Percentiles rank a stretch among this genome's conserved stretches.
phyloP scores from a whole-genome alignment of 1,140 invertebrate genomes.

The Batillaria attramentaria region DNA sequence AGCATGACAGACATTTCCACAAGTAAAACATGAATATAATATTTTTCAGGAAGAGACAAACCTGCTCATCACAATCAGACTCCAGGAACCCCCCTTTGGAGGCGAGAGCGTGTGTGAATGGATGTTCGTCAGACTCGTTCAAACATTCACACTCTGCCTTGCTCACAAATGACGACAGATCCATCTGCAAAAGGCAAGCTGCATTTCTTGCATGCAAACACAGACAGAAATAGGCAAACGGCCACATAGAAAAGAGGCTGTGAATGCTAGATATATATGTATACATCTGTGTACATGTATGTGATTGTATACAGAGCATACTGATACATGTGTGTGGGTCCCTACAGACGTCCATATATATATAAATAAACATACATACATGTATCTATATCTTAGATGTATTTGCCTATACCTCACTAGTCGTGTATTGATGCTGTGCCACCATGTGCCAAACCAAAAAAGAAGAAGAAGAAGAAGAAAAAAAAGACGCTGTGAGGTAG shows the following conservation, averaged over 20 bases:
- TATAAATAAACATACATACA: background rate
- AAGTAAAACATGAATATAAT: background rate
- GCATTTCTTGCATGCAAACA: background rate
- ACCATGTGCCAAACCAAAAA: background rate
- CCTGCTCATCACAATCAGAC: slow-evolving; percentile 72
- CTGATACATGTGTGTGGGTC: background rate
- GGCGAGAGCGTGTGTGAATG: slow-evolving; percentile 82
- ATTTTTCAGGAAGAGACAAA: too few species aligned
- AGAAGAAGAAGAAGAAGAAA: background rate
- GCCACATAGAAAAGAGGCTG: too few species aligned
- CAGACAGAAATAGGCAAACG: too few species aligned
- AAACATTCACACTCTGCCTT: slow-evolving; percentile 95
- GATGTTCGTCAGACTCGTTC: slow-evolving; percentile 96
- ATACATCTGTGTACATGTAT: background rate
- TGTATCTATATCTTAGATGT: background rate
- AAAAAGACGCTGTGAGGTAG: too few species aligned
- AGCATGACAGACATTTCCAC: too few species aligned
- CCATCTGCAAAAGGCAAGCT: slow-evolving; percentile 81
- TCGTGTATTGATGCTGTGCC: too few species aligned
- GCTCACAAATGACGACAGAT: slow-evolving; percentile 87
- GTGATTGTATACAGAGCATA: background rate
- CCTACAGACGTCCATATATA: too few species aligned
- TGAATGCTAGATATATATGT: too few species aligned
- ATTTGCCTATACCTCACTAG: too few species aligned
- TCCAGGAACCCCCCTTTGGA: slow-evolving; percentile 77